Evolutionary conservation across 2,797 vertebrate species (phyloP), one percentile per base, ranked within the genome.

Genomic region (Hafferia zeledoni): DNA sequence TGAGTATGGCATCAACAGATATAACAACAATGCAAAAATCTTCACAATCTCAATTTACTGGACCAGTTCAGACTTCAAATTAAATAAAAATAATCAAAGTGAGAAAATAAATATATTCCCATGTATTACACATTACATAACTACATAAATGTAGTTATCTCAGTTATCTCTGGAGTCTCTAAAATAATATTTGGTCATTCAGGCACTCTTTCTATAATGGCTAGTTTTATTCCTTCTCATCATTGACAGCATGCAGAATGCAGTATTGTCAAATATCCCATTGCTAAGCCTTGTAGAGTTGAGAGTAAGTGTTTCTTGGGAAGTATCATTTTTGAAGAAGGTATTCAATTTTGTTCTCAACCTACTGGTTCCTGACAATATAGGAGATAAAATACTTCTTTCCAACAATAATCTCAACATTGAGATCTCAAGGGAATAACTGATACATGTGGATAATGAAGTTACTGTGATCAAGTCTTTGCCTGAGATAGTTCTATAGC

Each of bases 301-400:
- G n/a, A 78, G 61, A 76, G 28, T 52, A 81, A 78, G 87, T 81
- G 57, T 85, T 89, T 77, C 52, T 53, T 55, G 44, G 71, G 49
- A 93, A 52, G 50, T 61, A 70, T 24, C 60, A 64, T 37, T 68
- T 90, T 89, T 96, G 64, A 89, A 74, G 64, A 65, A 50, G 31
- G 13, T 61, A 61, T 85, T 85, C 31, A 49, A 55, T 87, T 94
- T 87, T 87, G 10, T 82, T 90, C 80, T 92, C 78, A 92, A 86
- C 82, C 31, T 83, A 25, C 82, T 87, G 47, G 7, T 52, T 95
- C 33, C 55, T 92, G 83, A 87, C 77, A 84, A 63, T 46, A 63
- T 90, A 91, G 49, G 15, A 89, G 70, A 76, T 84, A 72, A 89
- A 95, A 74, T 87, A 79, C 83, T 93, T 92, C 37, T 89, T 93